Base-by-base conservation (phyloP, 2,888 invertebrate species). In the Lithophane ornitopus region DNA sequence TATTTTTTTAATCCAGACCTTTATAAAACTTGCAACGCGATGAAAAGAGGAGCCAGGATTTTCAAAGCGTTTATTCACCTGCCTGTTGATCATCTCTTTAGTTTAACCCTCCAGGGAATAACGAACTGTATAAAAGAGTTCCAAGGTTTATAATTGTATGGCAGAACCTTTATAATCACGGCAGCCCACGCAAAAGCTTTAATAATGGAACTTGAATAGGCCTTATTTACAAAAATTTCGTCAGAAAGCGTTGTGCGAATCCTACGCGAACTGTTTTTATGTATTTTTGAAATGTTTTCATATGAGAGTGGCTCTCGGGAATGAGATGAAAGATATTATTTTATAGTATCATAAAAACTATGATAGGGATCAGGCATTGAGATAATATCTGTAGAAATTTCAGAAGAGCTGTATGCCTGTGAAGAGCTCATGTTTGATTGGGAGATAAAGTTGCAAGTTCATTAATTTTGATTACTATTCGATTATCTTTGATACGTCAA, bases 41-140 rank as follows among this genome's bases (percentile, higher is more conserved):
- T 82, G 77, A 83, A 88, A 80, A 81, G 78, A 74, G 26, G 65
- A 80, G 76, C 62, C 80, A 69, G 82, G 80, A 74, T 82, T 85
- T 89, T 82, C 78, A 85, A 80, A 80, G 88, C 82, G 67, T 80
- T 81, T 85, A 86, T 87, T 82, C 84, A 88, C 80, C 84, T 84
- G 89, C 90, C 89, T 91, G 91, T 91, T 91, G 91, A 88, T 87
- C 84, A 78, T 82, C 76, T 78, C 71, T 81, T 88, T 74, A 79
- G 59, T 74, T 72, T 58, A 39, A 65, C n/a, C 26, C 52, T 6
- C 14, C 71, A 73, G 59, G 46, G 46, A 49, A 83, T 39, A 84
- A 56, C n/a, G 2, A 59, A 72, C 81, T 63, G 11, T 88, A 59
- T 26, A 0, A 2, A 34, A 81, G 52, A 39, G 12, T 0, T 3